Base-by-base conservation (phyloP, 2,797 vertebrate species). In the Myripristis jacobus region DNA sequence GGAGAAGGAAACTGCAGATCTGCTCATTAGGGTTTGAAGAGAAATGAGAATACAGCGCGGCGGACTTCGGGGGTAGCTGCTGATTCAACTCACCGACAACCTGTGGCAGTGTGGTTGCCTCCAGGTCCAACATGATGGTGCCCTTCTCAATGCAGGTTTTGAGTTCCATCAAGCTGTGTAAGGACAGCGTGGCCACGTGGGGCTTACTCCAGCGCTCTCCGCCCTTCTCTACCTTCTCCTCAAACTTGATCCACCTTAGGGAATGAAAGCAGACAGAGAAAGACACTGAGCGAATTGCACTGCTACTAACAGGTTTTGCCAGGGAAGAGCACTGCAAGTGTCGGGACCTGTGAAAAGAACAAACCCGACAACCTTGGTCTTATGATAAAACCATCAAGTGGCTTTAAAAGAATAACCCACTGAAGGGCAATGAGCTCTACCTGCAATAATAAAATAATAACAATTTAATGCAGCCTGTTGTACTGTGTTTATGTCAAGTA, bases 141-240 rank as follows among this genome's bases (percentile, higher is more conserved):
- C 98, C 97, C 63, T 96, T 98, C 93, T 99, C 96, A 22, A 99
- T 97, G 79, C 95, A 98, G 0, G 91, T 95, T 78, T 97, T 95
- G 15, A 99, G 91, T 71, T 98, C 97, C 67, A 99, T 98, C 66
- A 99, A 77, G 76, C 97, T 99, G 87, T 95, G 94, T 1, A 95
- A 59, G 47, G 94, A 94, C 81, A 95, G 83, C 4, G 95, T 95
- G 84, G 95, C 95, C 71, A 99, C 97, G 0, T 99, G 98, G 2
- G 98, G 97, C 74, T 99, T 99, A 78, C 97, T 99, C 97, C 97
- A 99, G 63, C 98, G 94, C 79, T 99, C 97, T 1, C 97, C 98
- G 0, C 98, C 97, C 71, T 96, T 94, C 78, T 99, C 97, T 59
- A 99, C 97, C 89, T 97, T 99, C 93, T 99, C 97, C 91, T 99